Conservation (phyloP, 2,888 invertebrate species). For the Ethmia dodecea region DNA sequence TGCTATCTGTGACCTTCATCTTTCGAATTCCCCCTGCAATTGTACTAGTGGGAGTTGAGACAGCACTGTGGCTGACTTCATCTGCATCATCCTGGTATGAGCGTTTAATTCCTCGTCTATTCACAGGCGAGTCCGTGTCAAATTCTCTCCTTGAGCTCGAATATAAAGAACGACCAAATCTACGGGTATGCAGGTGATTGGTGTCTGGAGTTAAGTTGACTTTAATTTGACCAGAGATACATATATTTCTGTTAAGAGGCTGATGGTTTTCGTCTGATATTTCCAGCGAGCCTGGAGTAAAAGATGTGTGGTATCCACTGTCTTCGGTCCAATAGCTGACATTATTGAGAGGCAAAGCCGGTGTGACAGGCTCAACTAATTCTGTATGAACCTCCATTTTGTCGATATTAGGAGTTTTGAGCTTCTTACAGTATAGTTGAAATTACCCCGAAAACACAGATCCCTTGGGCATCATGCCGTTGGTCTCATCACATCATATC, state of each 20-base stretch:
- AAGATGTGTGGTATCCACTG: constrained; percentile 66
- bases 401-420: too few species aligned
- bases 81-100: constrained; percentile 42
- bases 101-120: constrained; percentile 51
- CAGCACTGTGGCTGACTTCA: constrained; percentile 27
- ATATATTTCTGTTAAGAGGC: not conserved
- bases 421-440: too few species aligned
- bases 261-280: constrained; percentile 45
- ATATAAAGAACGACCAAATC: constrained; percentile 20
- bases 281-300: constrained; percentile 55
- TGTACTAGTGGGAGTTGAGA: constrained; percentile 57
- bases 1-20: constrained; percentile 52
- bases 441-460: too few species aligned
- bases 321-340: constrained; percentile 55
- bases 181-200: constrained; percentile 25
- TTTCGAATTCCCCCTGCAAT: constrained; percentile 60
- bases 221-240: constrained; percentile 14
- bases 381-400: constrained; percentile 58
- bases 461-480: too few species aligned
- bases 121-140: constrained; percentile 39
- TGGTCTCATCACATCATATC: too few species aligned
- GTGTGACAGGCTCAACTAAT: constrained; percentile 41
- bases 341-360: constrained; percentile 39
- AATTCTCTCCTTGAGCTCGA: constrained; percentile 18
- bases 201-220: constrained; percentile 33